phyloP scores from a whole-genome alignment of 2,113 vertebrate species.

The Peromyscus leucopus region DNA sequence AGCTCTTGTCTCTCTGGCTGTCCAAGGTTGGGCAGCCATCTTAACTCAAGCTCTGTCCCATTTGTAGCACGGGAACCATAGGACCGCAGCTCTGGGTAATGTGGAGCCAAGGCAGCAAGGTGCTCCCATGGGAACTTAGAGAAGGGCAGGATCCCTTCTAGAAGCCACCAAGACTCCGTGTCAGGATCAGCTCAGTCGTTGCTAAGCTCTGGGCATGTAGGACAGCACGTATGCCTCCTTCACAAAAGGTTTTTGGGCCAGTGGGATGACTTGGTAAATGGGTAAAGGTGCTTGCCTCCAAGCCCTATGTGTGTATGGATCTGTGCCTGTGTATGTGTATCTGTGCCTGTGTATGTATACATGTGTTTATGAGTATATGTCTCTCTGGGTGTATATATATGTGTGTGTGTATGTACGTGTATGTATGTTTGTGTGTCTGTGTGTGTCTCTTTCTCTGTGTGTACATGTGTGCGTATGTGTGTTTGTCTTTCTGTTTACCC shows the following conservation, averaged over 20 bases:
- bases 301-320: neutral
- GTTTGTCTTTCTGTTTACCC: neutral
- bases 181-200: rapidly evolving
- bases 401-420: neutral
- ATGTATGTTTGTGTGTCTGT: neutral
- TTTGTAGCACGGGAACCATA: neutral
- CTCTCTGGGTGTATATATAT: neutral
- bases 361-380: neutral
- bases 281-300: neutral
- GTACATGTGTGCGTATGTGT: rapidly evolving
- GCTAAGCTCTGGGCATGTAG: neutral
- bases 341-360: no score
- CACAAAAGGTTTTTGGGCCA: neutral
- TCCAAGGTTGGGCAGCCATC: neutral
- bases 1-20: neutral
- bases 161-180: neutral
- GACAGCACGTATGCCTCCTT: rapidly evolving
- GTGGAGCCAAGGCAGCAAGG: neutral
- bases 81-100: neutral
- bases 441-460: neutral
- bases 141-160: rapidly evolving
- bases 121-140: neutral
- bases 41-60: neutral
- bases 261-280: neutral
- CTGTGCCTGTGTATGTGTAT: neutral